Evolutionary conservation across 1,140 invertebrate genomes (phyloP).

Genomic region (Matsumurasca onukii): DNA sequence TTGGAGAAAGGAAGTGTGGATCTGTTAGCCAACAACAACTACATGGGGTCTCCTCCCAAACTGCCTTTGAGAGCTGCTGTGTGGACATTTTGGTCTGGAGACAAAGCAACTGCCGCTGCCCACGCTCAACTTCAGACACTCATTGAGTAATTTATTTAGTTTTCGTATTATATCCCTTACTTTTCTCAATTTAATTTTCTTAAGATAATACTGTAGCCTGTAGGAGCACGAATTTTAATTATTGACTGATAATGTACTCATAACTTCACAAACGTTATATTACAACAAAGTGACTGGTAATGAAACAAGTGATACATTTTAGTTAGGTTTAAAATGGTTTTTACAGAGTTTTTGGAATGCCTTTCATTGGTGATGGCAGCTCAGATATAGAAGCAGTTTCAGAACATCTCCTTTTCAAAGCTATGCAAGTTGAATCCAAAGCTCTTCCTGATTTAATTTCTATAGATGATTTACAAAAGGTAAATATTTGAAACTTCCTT

Average conservation of each 20-base stretch:
- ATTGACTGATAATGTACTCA: not conserved
- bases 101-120: slow-evolving; percentile 22
- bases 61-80: slow-evolving; percentile 37
- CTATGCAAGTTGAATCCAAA: slow-evolving; percentile 1
- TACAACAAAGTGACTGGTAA: not conserved
- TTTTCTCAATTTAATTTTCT: too few species aligned
- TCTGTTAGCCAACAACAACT: not conserved
- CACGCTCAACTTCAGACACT: slow-evolving; percentile 35
- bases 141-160: slow-evolving; percentile 36
- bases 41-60: not conserved
- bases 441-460: not conserved
- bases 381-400: slow-evolving; percentile 25
- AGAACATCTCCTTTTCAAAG: slow-evolving; percentile 25
- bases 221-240: too few species aligned
- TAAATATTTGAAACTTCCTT: not conserved
- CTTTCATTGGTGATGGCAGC: slow-evolving; percentile 35
- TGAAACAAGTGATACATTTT: slow-evolving; percentile 1
- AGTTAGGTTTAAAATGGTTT: not conserved
- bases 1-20: slow-evolving; percentile 23
- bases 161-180: too few species aligned
- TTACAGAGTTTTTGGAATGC: slow-evolving; percentile 40
- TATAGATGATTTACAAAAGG: not conserved
- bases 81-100: slow-evolving; percentile 37
- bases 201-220: too few species aligned
- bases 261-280: too few species aligned